Evolutionary conservation across 2,888 invertebrate species (phyloP).

Genomic region (Pristionchus mayeri): DNA sequence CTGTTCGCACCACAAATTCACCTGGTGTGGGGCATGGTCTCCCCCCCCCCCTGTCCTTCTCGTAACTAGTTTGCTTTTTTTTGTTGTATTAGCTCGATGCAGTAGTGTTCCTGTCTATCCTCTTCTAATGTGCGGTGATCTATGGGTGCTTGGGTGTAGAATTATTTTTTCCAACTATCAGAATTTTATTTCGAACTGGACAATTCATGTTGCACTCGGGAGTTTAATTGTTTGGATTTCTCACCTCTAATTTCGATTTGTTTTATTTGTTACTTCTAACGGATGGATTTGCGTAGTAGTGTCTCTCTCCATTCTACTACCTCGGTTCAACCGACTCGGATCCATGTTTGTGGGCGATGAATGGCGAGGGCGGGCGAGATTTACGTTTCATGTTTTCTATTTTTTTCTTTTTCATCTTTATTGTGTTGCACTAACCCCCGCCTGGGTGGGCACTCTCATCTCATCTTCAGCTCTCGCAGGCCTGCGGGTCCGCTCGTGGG

Average conservation of each 20-base stretch:
- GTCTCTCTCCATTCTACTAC: neutral
- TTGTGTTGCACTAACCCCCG: constrained; percentile 25
- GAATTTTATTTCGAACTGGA: neutral
- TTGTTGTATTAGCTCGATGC: too few species aligned
- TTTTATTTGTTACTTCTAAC: too few species aligned
- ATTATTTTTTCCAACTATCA: too few species aligned
- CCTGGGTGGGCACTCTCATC: neutral
- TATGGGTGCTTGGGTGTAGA: neutral
- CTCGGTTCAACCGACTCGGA: too few species aligned
- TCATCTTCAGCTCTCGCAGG: constrained; percentile 18
- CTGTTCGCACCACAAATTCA: neutral
- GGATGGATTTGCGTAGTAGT: too few species aligned
- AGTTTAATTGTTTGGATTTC: neutral
- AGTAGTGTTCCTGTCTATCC: neutral
- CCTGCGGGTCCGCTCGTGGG: constrained; percentile 38
- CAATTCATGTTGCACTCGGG: neutral
- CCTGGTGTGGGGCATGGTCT: neutral
- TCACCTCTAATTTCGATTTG: too few species aligned
- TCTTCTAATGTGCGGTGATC: neutral
- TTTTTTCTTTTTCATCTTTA: neutral
- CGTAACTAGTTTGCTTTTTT: neutral
- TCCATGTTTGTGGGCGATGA: too few species aligned
- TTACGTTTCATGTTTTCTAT: neutral
- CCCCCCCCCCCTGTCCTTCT: neutral
- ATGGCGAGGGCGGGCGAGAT: too few species aligned